Base-by-base conservation (phyloP, 2,888 invertebrate genomes). In the Blera fallax region DNA sequence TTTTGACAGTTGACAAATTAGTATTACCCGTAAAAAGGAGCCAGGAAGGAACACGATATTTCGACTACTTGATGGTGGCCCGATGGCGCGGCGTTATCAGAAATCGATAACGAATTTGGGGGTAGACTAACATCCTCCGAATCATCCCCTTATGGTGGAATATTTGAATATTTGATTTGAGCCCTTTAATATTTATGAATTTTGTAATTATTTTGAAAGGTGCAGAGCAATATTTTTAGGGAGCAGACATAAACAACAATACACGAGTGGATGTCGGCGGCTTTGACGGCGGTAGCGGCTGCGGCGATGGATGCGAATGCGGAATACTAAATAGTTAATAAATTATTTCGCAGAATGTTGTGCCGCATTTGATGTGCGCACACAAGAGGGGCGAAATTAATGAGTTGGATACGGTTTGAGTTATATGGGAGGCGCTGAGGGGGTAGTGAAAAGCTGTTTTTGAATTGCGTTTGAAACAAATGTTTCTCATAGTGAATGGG, bases 121-220 rank as follows among this genome's bases (percentile, higher is more conserved):
- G 40, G 40, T 48, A 45, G 65, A 52, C 29, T 43, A 11, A n/a
- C 14, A n/a, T 40, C 18, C 27, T 11, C 8, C 21, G 1, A 1
- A 7, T 40, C 24, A 10, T 16, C 24, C 16, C 27, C 7, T 24
- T 11, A 27, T 18, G 43, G 69, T 1, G 34, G 29, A 43, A 76
- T 80, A 85, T 81, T 85, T 85, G 85, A 81, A 85, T 85, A 85
- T 67, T 72, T 85, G 81, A 81, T 85, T 81, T 40, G 52, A 43
- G 48, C 58, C 52, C 72, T 48, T 81, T 81, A 81, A 81, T 81
- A 85, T 85, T 85, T 81, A 81, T 85, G 85, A 81, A 72, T 77
- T 81, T 85, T 72, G 76, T 81, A 85, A 85, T 85, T 85, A 85
- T 70, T 81, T 77, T 76, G 72, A 85, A 85, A 85, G 72, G 76